These are phyloP conservation scores for Crossaster papposus DNA, from an alignment of 53 echinoderm and acorn worm species.

Conservation along the genomic window DNA sequence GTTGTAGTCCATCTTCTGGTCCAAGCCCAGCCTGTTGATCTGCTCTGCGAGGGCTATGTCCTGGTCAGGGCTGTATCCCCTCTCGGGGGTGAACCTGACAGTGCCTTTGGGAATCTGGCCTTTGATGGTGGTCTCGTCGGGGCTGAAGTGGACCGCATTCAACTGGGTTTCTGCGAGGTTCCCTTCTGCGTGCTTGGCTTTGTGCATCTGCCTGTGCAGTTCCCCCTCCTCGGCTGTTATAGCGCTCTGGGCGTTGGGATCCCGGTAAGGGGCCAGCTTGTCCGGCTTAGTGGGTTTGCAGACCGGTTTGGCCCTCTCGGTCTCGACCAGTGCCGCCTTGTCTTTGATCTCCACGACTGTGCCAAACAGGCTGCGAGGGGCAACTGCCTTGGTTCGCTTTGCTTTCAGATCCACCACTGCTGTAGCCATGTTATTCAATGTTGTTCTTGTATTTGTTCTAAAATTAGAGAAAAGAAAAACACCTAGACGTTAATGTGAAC, in stretches of 20 bases:
- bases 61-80: slow-evolving; percentile 70
- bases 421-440: slow-evolving; percentile 32
- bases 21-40: slow-evolving; percentile 78
- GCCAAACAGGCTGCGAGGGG: slow-evolving; percentile 92
- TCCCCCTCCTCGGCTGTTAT: slow-evolving; percentile 65
- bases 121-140: slow-evolving; percentile 66
- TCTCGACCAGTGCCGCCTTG: slow-evolving; percentile 57
- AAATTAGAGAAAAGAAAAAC: not conserved
- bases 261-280: slow-evolving; percentile 73
- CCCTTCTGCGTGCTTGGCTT: slow-evolving; percentile 66
- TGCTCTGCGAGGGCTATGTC: slow-evolving; percentile 82
- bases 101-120: slow-evolving; percentile 61
- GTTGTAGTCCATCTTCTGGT: slow-evolving; percentile 62
- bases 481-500: not conserved
- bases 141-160: slow-evolving; percentile 74
- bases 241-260: slow-evolving; percentile 47
- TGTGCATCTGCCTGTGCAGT: slow-evolving; percentile 66
- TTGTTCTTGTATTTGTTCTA: not conserved
- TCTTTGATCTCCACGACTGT: slow-evolving; percentile 85
- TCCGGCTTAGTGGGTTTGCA: slow-evolving; percentile 66
- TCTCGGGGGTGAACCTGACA: slow-evolving; percentile 69
- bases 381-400: slow-evolving; percentile 84
- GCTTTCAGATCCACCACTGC: slow-evolving; percentile 69
- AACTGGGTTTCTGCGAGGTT: slow-evolving; percentile 66
- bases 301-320: slow-evolving; percentile 50